A percentile compares a stretch with the other conserved stretches of the same genome.
Conservation (phyloP, 2,113 vertebrate genomes). For the Carassius carassius region DNA sequence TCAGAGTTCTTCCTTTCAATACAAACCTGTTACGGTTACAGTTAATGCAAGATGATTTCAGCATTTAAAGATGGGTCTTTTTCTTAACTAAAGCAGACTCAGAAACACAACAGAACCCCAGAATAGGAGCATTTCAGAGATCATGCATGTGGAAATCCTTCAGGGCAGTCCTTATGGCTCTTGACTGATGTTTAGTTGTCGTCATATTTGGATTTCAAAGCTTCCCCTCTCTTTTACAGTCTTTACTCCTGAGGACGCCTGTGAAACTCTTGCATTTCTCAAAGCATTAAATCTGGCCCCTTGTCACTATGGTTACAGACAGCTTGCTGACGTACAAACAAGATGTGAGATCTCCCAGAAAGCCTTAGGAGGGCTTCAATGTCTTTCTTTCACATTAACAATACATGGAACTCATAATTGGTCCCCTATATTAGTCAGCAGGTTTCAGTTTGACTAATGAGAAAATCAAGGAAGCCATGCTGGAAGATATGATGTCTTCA, state of each 20-base stretch:
- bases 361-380: slow-evolving; percentile 34
- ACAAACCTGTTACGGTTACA: too few species aligned
- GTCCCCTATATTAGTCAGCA: slow-evolving; percentile 42
- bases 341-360: slow-evolving; percentile 19
- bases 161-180: neutral
- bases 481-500: neutral
- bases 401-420: slow-evolving; percentile 56
- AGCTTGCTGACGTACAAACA: neutral
- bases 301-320: slow-evolving; percentile 53
- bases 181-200: slow-evolving; percentile 28
- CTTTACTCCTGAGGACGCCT: neutral
- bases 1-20: neutral
- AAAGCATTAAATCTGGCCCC: slow-evolving; percentile 28
- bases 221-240: slow-evolving; percentile 9
- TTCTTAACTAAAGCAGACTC: slow-evolving; percentile 7
- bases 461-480: slow-evolving; percentile 17
- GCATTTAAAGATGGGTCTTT: slow-evolving; percentile 2
- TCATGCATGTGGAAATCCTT: slow-evolving; percentile 11
- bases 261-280: slow-evolving; percentile 26
- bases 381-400: slow-evolving; percentile 52
- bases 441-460: slow-evolving; percentile 50
- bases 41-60: neutral
- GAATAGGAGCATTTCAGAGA: neutral
- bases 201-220: slow-evolving; percentile 27
- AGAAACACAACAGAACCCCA: neutral